These are phyloP conservation scores for Dipodomys spectabilis DNA, from an alignment of 2,113 vertebrate genomes.

Conservation along the genomic window DNA sequence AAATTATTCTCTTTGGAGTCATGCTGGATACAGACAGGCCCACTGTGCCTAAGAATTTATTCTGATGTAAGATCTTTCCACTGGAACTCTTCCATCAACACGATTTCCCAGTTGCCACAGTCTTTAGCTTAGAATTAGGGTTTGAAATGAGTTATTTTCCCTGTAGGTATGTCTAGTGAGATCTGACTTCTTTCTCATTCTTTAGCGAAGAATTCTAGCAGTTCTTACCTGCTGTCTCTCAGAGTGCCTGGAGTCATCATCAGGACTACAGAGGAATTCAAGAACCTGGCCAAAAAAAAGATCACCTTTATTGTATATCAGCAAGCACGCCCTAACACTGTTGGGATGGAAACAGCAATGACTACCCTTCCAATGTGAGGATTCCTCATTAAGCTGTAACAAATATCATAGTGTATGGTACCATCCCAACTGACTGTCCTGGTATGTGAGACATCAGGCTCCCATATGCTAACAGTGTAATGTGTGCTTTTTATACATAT, in stretches of 20 bases:
- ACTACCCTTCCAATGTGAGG: neutral
- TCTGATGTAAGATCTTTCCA: neutral
- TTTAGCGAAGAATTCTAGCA: neutral
- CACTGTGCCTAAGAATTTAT: neutral
- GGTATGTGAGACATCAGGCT: neutral
- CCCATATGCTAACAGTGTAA: neutral
- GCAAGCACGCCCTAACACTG: neutral
- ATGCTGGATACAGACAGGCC: neutral
- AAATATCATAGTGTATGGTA: neutral
- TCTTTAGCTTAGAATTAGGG: neutral
- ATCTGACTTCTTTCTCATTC: neutral
- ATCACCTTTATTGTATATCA: neutral
- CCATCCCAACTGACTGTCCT: neutral
- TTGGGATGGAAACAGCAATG: neutral
- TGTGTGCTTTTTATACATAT: neutral
- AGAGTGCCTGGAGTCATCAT: slow-evolving; percentile 96
- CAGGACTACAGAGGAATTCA: slow-evolving; percentile 97
- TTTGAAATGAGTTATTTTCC: neutral
- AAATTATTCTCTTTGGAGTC: neutral
- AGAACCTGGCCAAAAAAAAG: slow-evolving; percentile 89
- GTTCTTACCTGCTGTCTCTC: slow-evolving; percentile 95
- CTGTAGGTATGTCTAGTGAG: neutral
- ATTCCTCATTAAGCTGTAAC: neutral
- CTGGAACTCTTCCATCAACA: neutral
- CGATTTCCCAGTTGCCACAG: slow-evolving; percentile 19